Evolutionary conservation across 2,113 vertebrate species (phyloP).

Genomic region (Mobula birostris): DNA sequence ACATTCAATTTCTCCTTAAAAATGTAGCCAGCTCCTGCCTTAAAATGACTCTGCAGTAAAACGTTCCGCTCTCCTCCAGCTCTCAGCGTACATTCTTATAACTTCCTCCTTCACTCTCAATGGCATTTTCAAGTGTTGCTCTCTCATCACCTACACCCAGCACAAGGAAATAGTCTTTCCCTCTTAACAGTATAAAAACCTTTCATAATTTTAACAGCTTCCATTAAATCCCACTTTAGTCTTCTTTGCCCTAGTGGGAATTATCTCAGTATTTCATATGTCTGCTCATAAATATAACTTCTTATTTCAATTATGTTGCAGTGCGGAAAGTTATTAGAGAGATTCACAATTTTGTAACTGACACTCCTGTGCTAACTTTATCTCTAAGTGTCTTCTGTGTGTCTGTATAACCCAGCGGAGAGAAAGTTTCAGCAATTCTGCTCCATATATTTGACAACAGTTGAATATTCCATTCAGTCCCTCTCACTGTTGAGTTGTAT

Average conservation of each 20-base stretch:
- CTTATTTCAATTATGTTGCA: neutral
- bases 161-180: neutral
- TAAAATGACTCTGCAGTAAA: neutral
- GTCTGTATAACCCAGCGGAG: neutral
- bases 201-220: slow-evolving; percentile 11
- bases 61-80: neutral
- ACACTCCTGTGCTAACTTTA: neutral
- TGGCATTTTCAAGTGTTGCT: slow-evolving; percentile 1
- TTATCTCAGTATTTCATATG: neutral
- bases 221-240: neutral
- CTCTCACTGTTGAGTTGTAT: no score
- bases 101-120: neutral
- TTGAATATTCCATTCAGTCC: neutral
- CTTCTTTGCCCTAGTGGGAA: slow-evolving; percentile 12
- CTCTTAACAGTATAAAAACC: neutral
- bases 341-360: neutral
- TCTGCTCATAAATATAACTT: slow-evolving; percentile 13
- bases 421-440: neutral
- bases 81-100: neutral
- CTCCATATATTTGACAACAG: neutral
- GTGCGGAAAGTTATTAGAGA: neutral
- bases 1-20: neutral
- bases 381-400: neutral
- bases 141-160: neutral
- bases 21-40: neutral